Evolutionary conservation across 2,113 vertebrate genomes (phyloP).

Genomic region (Hypocryptadius cinnamomeus): DNA sequence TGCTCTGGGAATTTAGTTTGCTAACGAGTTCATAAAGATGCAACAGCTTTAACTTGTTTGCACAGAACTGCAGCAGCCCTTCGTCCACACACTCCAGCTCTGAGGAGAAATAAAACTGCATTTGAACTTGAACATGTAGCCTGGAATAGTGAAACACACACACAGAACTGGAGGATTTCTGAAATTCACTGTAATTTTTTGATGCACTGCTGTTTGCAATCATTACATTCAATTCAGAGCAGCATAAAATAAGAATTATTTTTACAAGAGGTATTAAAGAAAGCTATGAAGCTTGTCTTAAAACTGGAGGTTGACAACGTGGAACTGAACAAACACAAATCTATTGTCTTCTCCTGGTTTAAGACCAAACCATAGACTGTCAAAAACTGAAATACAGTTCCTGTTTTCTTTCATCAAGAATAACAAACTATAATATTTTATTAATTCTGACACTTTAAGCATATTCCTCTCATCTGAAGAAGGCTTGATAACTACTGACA

Average conservation of each 20-base stretch:
- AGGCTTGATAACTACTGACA: not conserved
- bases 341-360: not conserved
- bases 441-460: not conserved
- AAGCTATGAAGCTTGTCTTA: not conserved
- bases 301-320: not conserved
- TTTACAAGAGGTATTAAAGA: not conserved
- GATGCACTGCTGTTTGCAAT: not conserved
- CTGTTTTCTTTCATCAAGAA: not conserved
- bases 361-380: not conserved
- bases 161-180: not conserved
- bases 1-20: conserved; percentile 68
- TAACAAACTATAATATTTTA: not conserved
- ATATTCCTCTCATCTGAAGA: not conserved
- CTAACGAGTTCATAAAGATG: conserved; percentile 86
- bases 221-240: not conserved
- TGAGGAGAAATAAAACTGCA: conserved; percentile 46
- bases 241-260: not conserved
- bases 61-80: conserved; percentile 84
- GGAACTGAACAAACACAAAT: not conserved
- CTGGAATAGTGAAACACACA: not conserved
- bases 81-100: conserved; percentile 85
- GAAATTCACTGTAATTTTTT: not conserved
- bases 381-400: not conserved
- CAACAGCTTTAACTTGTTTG: conserved; percentile 82
- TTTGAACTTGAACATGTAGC: not conserved